Conservation (phyloP, 1,140 invertebrate species). For the Brachionus paranguensis region DNA sequence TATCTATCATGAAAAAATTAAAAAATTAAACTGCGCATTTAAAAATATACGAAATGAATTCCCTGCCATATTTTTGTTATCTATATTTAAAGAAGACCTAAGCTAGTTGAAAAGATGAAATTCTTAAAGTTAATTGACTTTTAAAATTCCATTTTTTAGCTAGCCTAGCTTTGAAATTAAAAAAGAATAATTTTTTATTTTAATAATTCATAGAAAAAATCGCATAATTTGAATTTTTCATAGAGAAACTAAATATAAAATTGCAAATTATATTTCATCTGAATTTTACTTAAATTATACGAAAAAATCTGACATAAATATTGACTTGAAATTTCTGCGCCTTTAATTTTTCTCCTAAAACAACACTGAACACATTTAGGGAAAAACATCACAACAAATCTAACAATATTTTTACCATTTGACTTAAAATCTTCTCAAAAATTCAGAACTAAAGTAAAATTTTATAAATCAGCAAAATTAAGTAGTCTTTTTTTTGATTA, state of each 20-base stretch:
- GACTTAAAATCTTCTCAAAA: too few relatives aligned
- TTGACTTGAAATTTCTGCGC: background rate
- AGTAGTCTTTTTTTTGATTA: too few relatives aligned
- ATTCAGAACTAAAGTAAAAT: too few relatives aligned
- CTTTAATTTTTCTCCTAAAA: background rate
- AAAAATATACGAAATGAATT: background rate
- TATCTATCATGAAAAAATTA: background rate
- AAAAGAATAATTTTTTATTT: background rate
- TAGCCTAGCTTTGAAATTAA: background rate
- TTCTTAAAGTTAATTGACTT: background rate
- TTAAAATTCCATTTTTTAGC: background rate
- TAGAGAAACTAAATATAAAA: background rate
- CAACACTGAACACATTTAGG: too few relatives aligned
- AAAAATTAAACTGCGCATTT: background rate
- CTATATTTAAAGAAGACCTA: background rate
- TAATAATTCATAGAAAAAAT: background rate
- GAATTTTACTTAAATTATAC: background rate
- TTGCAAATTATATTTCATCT: conserved; percentile 1
- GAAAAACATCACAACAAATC: background rate
- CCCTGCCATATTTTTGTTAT: background rate
- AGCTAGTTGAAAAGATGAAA: background rate
- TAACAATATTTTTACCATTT: background rate
- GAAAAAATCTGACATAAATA: background rate
- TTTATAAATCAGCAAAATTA: too few relatives aligned
- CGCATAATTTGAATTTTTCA: conserved; percentile 6